phyloP scores from a whole-genome alignment of 2,113 vertebrate species.

The Pholis gunnellus region DNA sequence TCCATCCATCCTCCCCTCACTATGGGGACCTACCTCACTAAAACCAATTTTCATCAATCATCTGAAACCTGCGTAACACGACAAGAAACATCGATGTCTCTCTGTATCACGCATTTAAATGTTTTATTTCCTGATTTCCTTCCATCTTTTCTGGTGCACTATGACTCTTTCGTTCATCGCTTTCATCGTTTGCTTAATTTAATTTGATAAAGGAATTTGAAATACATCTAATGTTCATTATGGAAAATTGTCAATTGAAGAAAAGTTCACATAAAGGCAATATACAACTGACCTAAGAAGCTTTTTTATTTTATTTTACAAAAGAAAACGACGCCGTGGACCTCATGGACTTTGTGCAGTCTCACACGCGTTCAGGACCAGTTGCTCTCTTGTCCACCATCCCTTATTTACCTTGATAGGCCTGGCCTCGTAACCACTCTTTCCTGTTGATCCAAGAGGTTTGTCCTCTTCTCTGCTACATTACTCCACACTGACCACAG shows the following conservation, averaged over 20 bases:
- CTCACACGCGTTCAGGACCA: neutral
- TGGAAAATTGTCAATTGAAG: neutral
- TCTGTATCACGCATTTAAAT: neutral
- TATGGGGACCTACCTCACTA: neutral
- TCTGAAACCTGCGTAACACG: neutral
- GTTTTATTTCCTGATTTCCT: neutral
- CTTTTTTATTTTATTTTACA: neutral
- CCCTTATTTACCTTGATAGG: neutral
- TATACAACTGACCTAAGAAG: neutral
- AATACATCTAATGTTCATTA: neutral
- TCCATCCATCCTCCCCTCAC: neutral
- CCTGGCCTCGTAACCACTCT: neutral
- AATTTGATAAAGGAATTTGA: neutral
- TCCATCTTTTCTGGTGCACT: neutral
- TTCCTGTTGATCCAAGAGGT: slow-evolving; percentile 5
- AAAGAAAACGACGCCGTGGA: neutral
- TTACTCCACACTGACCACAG: neutral
- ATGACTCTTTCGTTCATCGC: neutral
- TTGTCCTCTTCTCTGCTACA: neutral
- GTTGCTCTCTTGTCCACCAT: neutral
- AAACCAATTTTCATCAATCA: slow-evolving; percentile 4
- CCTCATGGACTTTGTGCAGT: neutral
- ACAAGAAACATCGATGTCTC: neutral
- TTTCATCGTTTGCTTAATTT: neutral
- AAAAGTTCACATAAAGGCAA: neutral